These are phyloP conservation scores for Dasypus novemcinctus DNA, from an alignment of 2,113 vertebrate genomes.

Conservation along the genomic window DNA sequence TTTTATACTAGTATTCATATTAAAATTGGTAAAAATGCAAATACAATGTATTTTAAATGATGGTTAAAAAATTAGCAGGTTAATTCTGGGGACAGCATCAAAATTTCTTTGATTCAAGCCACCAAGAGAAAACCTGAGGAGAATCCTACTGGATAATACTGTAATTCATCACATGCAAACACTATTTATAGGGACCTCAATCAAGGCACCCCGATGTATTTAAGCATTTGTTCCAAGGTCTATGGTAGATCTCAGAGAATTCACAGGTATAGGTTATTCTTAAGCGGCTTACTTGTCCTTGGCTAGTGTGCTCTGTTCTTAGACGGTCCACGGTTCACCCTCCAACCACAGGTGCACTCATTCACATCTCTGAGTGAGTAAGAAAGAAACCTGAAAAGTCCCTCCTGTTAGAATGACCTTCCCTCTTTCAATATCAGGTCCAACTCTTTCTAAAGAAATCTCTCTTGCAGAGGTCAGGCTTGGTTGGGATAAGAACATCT, in stretches of 20 bases:
- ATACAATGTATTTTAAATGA: background rate
- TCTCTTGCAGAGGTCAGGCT: background rate
- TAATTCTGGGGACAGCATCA: background rate
- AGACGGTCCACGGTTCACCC: background rate
- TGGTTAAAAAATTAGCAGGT: background rate
- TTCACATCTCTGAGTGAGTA: background rate
- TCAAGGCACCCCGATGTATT: background rate
- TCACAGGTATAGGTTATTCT: background rate
- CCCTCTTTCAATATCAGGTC: background rate
- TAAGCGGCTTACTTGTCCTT: background rate
- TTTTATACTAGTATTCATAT: background rate
- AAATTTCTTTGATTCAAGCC: background rate
- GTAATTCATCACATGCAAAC: background rate
- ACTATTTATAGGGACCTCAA: background rate
- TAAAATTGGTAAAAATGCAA: background rate
- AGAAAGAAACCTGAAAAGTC: background rate
- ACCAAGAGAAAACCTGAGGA: background rate
- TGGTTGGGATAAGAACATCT: background rate
- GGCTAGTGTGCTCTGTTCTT: background rate
- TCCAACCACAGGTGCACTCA: background rate
- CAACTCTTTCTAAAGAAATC: background rate
- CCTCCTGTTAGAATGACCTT: background rate
- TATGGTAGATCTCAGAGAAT: background rate
- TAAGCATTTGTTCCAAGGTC: background rate
- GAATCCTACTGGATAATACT: background rate